phyloP scores from a whole-genome alignment of 1,140 invertebrate species.

The Eupristina koningsbergeri region DNA sequence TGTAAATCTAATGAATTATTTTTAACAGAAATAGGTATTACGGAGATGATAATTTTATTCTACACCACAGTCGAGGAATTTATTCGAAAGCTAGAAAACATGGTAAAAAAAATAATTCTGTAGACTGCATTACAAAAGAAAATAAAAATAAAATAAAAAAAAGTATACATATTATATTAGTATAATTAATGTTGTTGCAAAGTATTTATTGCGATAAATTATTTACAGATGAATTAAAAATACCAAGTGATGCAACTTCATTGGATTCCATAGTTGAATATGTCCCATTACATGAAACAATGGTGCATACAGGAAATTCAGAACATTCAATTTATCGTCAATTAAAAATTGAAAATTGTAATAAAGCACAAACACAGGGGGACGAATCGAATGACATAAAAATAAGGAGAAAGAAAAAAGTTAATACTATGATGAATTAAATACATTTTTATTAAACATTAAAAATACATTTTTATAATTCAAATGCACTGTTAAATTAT shows the following conservation, averaged over 20 bases:
- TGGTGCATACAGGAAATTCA: neutral
- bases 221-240: neutral
- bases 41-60: constrained; percentile 64
- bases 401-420: constrained; percentile 41
- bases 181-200: neutral
- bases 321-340: neutral
- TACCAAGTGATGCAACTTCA: neutral
- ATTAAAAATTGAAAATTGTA: neutral
- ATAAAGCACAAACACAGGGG: constrained; percentile 58
- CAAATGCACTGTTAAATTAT: neutral
- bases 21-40: constrained; percentile 61
- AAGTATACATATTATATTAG: neutral
- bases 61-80: constrained; percentile 70
- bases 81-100: constrained; percentile 64
- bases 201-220: neutral
- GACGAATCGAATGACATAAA: constrained; percentile 65
- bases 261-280: neutral
- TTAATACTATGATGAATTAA: neutral
- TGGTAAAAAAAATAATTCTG: constrained; percentile 51
- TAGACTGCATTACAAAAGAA: neutral
- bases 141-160: neutral
- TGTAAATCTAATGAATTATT: neutral
- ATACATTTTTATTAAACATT: too few relatives aligned
- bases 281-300: neutral
- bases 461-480: neutral